Base-by-base conservation (phyloP, 92 coral and sea anemone species). In the Phenganax stokvisi region DNA sequence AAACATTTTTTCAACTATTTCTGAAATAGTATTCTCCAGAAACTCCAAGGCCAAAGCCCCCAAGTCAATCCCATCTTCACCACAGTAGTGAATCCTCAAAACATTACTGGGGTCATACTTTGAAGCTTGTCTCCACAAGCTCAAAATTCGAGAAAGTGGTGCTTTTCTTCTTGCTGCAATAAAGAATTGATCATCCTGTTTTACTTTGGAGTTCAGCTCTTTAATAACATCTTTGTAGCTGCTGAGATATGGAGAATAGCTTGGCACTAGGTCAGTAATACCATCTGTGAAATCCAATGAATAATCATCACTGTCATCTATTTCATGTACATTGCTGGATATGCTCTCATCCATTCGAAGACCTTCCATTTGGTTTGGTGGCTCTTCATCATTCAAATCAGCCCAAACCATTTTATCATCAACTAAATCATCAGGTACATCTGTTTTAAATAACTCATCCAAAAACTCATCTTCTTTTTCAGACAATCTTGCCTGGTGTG, bases 51-150 rank as follows among this genome's bases (percentile, higher is more conserved):
- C 76, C 25, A 81, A 54, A 30, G 85, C 85, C 54, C 85, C 85
- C 7, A 60, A 74, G 51, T 81, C 80, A 81, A 81, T 81, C 52
- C 80, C 85, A 63, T 66, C 70, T 70, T 81, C 85, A 25, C 85
- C 80, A 71, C 77, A 54, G 62, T 81, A 81, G 64, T 71, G 79
- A 54, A 81, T 69, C 72, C 54, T 81, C 10, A 81, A 44, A 52
- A 51, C 63, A 56, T 69, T 10, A 10, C 69, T 81, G 30, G 85
- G 80, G 71, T 47, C 25, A 37, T 71, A 20, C 37, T 44, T 71
- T 52, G 27, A 20, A 37, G 76, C 16, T 52, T 71, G 76, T n/a
- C 76, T 47, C 76, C 76, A 71, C 27, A 71, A 53, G 54, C 52
- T 20, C 13, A 71, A 52, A 20, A 71, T 52, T 6, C 76, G 27